These are phyloP conservation scores for Casuarius casuarius DNA, from an alignment of 2,113 vertebrate genomes.

Conservation along the genomic window DNA sequence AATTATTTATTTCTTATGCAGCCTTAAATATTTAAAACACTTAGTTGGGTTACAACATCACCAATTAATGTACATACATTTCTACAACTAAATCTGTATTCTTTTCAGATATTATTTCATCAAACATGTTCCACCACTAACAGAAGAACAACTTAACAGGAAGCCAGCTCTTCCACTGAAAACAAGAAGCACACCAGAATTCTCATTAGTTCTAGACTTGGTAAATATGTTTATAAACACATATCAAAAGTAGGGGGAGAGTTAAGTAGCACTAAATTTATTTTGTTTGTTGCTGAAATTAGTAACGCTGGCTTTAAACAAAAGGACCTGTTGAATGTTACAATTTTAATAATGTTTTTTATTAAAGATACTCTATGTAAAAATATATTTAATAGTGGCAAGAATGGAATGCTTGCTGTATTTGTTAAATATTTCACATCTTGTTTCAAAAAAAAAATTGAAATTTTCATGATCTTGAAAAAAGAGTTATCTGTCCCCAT, in stretches of 20 bases:
- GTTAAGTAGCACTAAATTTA: not conserved
- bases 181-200: conserved; percentile 98
- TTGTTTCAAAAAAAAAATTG: not conserved
- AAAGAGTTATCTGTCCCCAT: not conserved
- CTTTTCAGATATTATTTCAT: conserved; percentile 96
- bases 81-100: not conserved
- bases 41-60: not conserved
- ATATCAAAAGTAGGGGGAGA: not conserved
- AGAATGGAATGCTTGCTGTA: not conserved
- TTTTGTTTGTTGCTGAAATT: not conserved
- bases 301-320: not conserved
- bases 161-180: conserved; percentile 97
- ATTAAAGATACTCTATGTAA: not conserved
- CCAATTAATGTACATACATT: not conserved
- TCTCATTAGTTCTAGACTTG: conserved; percentile 96
- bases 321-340: not conserved
- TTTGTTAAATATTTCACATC: not conserved
- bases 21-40: not conserved
- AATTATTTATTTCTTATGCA: not conserved
- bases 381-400: not conserved
- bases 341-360: not conserved
- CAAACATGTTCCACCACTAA: conserved; percentile 96
- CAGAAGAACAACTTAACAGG: conserved; percentile 96
- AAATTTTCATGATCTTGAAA: not conserved
- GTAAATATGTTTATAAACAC: conserved; percentile 72